Conservation (phyloP, 2,113 vertebrate species). For the Nothocercus julius region DNA sequence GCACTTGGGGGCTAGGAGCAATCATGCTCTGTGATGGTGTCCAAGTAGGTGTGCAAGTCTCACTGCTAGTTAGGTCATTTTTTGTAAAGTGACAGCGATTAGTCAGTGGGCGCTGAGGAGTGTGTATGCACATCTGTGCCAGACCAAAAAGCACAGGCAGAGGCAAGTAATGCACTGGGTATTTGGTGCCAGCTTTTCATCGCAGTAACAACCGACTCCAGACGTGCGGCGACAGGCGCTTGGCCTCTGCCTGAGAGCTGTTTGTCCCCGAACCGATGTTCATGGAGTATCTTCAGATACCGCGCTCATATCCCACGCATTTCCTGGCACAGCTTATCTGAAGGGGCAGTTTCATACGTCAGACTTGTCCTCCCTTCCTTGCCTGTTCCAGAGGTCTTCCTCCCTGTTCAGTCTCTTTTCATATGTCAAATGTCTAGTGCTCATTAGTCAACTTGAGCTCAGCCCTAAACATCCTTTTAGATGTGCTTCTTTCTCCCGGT, state of each 20-base stretch:
- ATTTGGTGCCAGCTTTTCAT: not conserved
- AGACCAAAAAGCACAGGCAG: not conserved
- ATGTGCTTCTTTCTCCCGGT: not conserved
- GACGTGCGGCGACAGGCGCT: not conserved
- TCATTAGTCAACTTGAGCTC: not conserved
- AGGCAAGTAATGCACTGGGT: not conserved
- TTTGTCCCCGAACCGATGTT: not conserved
- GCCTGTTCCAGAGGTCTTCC: not conserved
- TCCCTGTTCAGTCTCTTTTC: not conserved
- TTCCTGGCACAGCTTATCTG: not conserved
- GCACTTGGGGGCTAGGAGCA: not conserved
- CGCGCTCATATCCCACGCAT: not conserved
- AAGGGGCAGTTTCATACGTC: not conserved
- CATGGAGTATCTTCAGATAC: not conserved
- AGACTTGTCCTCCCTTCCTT: not conserved
- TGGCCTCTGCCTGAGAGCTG: not conserved
- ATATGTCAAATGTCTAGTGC: not conserved
- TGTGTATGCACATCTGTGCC: not conserved
- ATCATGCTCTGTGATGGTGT: fast-evolving
- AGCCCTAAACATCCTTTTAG: not conserved
- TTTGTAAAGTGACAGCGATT: not conserved
- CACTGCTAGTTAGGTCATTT: not conserved
- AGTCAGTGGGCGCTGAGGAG: not conserved
- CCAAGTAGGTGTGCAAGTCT: not conserved
- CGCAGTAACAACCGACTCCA: not conserved